Evolutionary conservation across 2,888 invertebrate species (phyloP), one percentile per base, ranked within the genome.

Genomic region (Melipona beecheii): DNA sequence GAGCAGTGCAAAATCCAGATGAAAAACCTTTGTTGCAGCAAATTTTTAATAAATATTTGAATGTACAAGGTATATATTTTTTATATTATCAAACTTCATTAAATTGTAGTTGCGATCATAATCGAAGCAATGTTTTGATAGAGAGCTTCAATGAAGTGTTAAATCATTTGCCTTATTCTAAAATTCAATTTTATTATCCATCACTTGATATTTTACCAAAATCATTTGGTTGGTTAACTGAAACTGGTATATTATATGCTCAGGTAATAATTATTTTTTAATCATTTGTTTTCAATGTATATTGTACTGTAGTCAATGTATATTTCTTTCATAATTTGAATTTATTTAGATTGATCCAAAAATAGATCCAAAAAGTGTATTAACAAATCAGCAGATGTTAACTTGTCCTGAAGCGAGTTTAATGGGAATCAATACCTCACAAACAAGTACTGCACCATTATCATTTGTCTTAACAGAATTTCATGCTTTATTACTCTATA

Each of bases 401-500:
- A 83, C 87, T 9, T 94, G 93, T 75, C 94, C 94, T 9, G 93
- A 94, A 87, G 91, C 92, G 31, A 94, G 93, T 89, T 88, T 93
- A 17, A 90, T 93, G 77, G 93, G 88, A 64, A 92, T 87, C 73
- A 92, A 84, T 76, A 66, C 75, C 15, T 86, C 91, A 1, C 82
- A 90, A 64, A 83, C 75, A 72, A 86, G 94, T 5, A 91, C 91
- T 78, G 95, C 95, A 1, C 97, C 98, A 0, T 95, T 97, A 60
- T 96, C 97, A 0, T 97, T 98, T 91, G 97, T 98, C 2, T 95
- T 98, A 74, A 99, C 99, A 0, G 97, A 99, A 94, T 99, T 98
- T 95, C 99, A 99, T 94, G 97, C 97, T 0, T 94, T 99, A 3
- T 95, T 99, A 19, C 96, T 98, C 88, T 99, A 97, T 93, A 95